Conservation (phyloP, 2,888 invertebrate genomes). For the Thera britannica region DNA sequence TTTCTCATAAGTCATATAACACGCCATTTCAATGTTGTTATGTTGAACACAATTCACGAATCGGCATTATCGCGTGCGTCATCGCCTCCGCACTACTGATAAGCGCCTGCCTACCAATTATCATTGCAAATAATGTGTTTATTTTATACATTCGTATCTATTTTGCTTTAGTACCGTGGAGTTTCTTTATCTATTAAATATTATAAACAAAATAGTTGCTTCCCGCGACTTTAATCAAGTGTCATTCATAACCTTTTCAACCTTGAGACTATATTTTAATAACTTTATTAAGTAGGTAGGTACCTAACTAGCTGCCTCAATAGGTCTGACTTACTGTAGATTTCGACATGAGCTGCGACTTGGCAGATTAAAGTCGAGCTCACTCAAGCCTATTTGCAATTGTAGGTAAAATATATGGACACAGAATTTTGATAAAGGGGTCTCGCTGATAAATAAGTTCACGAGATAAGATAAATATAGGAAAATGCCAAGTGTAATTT, state of each 20-base stretch:
- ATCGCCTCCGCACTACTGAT: constrained; percentile 79
- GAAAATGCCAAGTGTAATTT: constrained; percentile 65
- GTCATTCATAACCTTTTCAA: background rate
- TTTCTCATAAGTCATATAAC: constrained; percentile 10
- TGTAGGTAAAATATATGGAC: constrained; percentile 41
- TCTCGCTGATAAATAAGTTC: constrained; percentile 76
- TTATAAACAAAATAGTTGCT: constrained; percentile 49
- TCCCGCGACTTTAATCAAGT: constrained; percentile 5
- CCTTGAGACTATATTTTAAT: background rate
- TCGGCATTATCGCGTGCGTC: constrained; percentile 71
- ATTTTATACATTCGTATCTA: constrained; percentile 69
- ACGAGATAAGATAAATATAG: constrained; percentile 77
- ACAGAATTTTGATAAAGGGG: constrained; percentile 74
- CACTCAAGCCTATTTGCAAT: constrained; percentile 58
- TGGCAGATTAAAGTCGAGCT: constrained; percentile 58
- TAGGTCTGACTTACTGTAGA: constrained; percentile 19
- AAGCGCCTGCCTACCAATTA: constrained; percentile 79
- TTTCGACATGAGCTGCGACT: constrained; percentile 47
- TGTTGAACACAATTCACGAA: constrained; percentile 51
- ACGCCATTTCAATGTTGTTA: constrained; percentile 16
- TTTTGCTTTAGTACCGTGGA: constrained; percentile 55
- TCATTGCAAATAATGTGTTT: constrained; percentile 83
- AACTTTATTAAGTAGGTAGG: constrained; percentile 1
- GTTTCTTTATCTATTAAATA: constrained; percentile 63
- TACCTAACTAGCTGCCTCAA: constrained; percentile 6